Evolutionary conservation across 1,140 invertebrate genomes (phyloP).

Genomic region (Drosophila murphyi): DNA sequence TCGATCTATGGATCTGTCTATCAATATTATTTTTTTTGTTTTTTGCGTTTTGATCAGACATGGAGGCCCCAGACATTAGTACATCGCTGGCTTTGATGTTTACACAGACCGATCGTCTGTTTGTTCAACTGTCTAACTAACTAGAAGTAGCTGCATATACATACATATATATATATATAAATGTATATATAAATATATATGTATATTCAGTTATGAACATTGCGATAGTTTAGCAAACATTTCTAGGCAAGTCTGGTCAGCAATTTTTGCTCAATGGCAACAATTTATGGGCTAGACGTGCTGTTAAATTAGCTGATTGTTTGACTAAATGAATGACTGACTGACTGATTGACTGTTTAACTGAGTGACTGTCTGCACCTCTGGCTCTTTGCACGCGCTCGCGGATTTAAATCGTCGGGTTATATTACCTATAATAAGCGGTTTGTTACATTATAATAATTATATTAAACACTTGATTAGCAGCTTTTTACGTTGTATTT

Average conservation of each 20-base stretch:
- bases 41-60: slow-evolving; percentile 62
- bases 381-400: slow-evolving; percentile 17
- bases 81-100: slow-evolving; percentile 67
- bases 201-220: background rate
- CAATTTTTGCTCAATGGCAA: slow-evolving; percentile 14
- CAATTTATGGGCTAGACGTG: slow-evolving; percentile 42
- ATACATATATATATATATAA: slow-evolving; percentile 3
- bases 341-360: background rate
- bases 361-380: background rate
- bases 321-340: background rate
- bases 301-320: slow-evolving; percentile 29
- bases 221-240: slow-evolving; percentile 45
- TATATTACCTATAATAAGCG: slow-evolving; percentile 3
- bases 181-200: slow-evolving; percentile 2
- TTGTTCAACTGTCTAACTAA: slow-evolving; percentile 35
- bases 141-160: slow-evolving; percentile 5
- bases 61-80: slow-evolving; percentile 51
- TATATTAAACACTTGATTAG: background rate
- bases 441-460: slow-evolving; percentile 4
- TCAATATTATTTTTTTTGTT: background rate
- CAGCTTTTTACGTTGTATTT: no score
- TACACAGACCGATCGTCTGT: slow-evolving; percentile 36
- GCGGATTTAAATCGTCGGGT: background rate
- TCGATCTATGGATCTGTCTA: slow-evolving; percentile 22
- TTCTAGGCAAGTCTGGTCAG: slow-evolving; percentile 19